Base-by-base conservation (phyloP, 92 coral and sea anemone genomes). In the Zoanthus gigantus region DNA sequence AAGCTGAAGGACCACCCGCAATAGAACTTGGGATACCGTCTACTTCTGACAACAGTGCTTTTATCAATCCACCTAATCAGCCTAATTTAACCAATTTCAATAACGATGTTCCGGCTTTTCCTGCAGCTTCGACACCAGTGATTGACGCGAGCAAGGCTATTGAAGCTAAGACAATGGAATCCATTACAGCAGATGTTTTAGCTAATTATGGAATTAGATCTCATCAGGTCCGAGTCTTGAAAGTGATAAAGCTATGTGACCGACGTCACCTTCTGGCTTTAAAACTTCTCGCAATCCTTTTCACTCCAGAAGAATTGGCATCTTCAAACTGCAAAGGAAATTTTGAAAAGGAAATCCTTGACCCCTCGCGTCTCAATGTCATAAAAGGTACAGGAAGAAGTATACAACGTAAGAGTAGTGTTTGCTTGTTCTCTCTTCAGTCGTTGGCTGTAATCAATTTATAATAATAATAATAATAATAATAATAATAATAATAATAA, bases 301-400 rank as follows among this genome's bases (percentile, higher is more conserved):
- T n/a, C n/a, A n/a, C n/a, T 65, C 71, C 71, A 83, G 71, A 83
- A 48, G 87, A 72, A 54, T 47, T 83, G 44, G 44, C 87, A 83
- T 71, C 79, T 71, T 69, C 87, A 75, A 83, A 83, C 87, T 83
- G 87, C 77, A 31, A 48, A 23, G 87, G 79, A 66, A 83, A 83
- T 78, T 83, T 71, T 63, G 77, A 76, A 15, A 83, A 71, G 30
- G 77, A 83, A 83, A 61, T 54, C 18, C 87, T 83, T 66, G 87
- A 83, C 76, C 78, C 78, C 23, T 71, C 76, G 74, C 79, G 69
- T 37, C 9, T 83, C 68, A 76, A 66, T 54, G 77, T 83, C 32
- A 71, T 83, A 28, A 83, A 83, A 69, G 77, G 71, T 83, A 50
- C 66, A 58, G 65, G 17, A 58, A 58, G 66, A 13, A 58, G 54